Percentiles rank a stretch among this genome's conserved stretches.
phyloP scores from a whole-genome alignment of 92 coral and sea anemone genomes.

The Epizoanthus rinbou region DNA sequence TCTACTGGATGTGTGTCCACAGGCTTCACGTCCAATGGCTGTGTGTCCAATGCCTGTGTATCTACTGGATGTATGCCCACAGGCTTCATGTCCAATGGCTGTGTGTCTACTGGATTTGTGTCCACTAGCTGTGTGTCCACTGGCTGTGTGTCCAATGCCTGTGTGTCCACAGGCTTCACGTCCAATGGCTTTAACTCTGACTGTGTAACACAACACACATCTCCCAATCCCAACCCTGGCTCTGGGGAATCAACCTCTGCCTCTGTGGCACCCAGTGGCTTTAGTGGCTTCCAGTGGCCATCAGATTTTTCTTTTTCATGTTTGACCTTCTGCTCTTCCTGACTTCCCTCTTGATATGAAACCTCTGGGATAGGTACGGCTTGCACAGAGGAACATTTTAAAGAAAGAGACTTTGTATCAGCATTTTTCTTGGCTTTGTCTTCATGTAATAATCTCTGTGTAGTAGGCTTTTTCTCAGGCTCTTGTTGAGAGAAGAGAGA shows the following conservation, averaged over 20 bases:
- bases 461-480: background rate
- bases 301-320: background rate
- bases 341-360: constrained; percentile 1
- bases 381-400: constrained; percentile 2
- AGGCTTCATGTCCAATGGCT: background rate
- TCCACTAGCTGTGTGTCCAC: background rate
- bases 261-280: background rate
- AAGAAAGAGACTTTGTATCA: background rate
- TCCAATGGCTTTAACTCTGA: background rate
- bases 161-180: background rate
- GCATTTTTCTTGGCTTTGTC: background rate
- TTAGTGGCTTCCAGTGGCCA: constrained; percentile 25
- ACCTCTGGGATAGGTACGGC: background rate
- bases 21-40: background rate
- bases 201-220: background rate
- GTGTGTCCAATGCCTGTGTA: background rate
- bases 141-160: background rate
- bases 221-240: background rate
- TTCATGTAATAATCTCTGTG: background rate
- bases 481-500: background rate
- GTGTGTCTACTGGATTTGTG: background rate
- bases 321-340: background rate
- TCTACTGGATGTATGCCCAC: background rate
- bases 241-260: background rate
- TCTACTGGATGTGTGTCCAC: background rate